Base-by-base conservation (phyloP, 1,140 invertebrate species). In the Gryon sp. region DNA sequence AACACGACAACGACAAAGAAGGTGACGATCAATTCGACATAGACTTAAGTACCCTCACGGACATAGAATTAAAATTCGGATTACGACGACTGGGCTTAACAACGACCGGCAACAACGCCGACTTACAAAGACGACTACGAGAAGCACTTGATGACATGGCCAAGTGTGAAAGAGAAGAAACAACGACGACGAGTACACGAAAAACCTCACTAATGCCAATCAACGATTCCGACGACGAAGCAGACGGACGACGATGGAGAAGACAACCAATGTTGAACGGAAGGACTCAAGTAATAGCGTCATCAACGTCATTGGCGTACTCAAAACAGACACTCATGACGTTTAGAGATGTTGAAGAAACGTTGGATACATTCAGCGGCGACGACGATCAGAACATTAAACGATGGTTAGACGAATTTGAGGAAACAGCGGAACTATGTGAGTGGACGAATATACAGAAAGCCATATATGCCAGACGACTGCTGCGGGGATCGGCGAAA, bases 391-490 rank as follows among this genome's bases (percentile, higher is more conserved):
- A 40, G 7, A 70, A 57, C 43, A 43, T 82, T 0, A 34, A 9
- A 52, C 16, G n/a, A 1, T 82, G 81, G 79, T 24, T 82, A 0
- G 34, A 63, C 8, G 63, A 80, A 14, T 78, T 82, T 18, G 78
- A 81, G 28, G 76, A 70, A 7, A 69, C 43, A 2, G 75, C 74
- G 8, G 19, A 73, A 12, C 12, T 78, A n/a, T 81, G 78, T 18
- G n/a, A 48, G 6, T 82, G 81, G 68, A 52, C 19, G 7, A 55
- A 76, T 4, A 20, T 62, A 2, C 80, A 82, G 24, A 72, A 53
- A 28, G 55, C 66, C 0, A 46, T 76, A 3, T 81, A 81, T 16
- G 75, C 65, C 12, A 72, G 72, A n/a, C n/a, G n/a, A n/a, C n/a
- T n/a, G n/a, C n/a, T n/a, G n/a, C n/a, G n/a, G n/a, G n/a, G n/a